Base-by-base conservation (phyloP, 2,888 invertebrate genomes). In the Apocheima hispidaria region DNA sequence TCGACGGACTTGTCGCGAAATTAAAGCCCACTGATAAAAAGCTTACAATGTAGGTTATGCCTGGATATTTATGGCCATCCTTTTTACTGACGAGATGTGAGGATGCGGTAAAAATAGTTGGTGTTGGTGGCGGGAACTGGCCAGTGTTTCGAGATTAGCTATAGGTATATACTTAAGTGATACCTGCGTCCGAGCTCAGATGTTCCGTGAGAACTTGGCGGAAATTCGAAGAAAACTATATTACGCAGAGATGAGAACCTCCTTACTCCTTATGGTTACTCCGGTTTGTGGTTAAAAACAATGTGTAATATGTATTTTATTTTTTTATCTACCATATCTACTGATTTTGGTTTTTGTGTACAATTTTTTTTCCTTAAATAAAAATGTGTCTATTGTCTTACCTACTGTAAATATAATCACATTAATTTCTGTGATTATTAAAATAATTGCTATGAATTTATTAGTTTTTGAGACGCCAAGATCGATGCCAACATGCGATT, bases 1-100 rank as follows among this genome's bases (percentile, higher is more conserved):
- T 68, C 76, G 74, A 77, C 73, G 75, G 70, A 71, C 33, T 77
- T 70, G 80, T 81, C 76, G 82, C 79, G 74, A 89, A 88, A 85
- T 87, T 86, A 86, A 86, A 78, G 76, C 64, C 55, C 41, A 52
- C 50, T 65, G 52, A 57, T 64, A 68, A 69, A 69, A 69, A 69
- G 41, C 49, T 41, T 53, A 48, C 63, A 52, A 60, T 56, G 56
- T 52, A 28, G 40, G 30, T 40, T 40, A 55, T 33, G 35, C 30
- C 51, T 36, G 23, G 14, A 48, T 46, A 61, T 61, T 56, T 52
- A 61, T 52, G 28, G 12, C 46, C 51, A 46, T 46, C 36, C 43
- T 58, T 48, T 48, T 36, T 38, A 35, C 38, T 40, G 51, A 20
- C 35, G 16, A 41, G 28, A 43, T 40, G 21, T 14, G 26, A 35